A percentile compares a stretch with the other conserved stretches of the same genome.
Evolutionary conservation across 2,797 vertebrate species (phyloP).

Genomic region (Cirrhinus mrigala): DNA sequence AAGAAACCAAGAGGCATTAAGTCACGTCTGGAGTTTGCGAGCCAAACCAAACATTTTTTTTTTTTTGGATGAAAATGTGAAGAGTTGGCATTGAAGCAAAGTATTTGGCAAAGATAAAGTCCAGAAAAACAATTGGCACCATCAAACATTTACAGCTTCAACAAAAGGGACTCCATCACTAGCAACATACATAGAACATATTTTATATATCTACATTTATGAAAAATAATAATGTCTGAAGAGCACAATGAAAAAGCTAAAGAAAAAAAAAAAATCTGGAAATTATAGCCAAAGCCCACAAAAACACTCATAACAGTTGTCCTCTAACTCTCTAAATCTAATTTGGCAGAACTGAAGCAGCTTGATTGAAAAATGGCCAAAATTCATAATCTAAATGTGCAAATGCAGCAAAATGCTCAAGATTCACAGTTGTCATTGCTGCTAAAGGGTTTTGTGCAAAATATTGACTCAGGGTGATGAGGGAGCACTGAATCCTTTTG

Average conservation of each 20-base stretch:
- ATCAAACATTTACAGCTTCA: not conserved
- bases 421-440: not conserved
- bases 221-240: not conserved
- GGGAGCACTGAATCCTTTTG: not conserved
- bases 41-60: not conserved
- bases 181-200: not conserved
- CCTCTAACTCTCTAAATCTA: not conserved
- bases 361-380: not conserved
- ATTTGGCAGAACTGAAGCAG: not conserved
- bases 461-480: not conserved
- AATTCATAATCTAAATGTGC: not conserved
- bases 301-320: not conserved
- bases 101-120: not conserved
- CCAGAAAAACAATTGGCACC: not conserved
- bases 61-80: not conserved
- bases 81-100: constrained; percentile 10
- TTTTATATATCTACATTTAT: not conserved
- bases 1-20: not conserved
- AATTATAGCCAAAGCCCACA: not conserved
- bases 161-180: not conserved
- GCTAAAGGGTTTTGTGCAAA: not conserved
- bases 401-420: not conserved
- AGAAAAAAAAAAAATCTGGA: not conserved
- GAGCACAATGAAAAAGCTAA: not conserved
- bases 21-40: not conserved